Base-by-base conservation (phyloP, 2,888 invertebrate genomes). In the Scaptomyza polygonia region DNA sequence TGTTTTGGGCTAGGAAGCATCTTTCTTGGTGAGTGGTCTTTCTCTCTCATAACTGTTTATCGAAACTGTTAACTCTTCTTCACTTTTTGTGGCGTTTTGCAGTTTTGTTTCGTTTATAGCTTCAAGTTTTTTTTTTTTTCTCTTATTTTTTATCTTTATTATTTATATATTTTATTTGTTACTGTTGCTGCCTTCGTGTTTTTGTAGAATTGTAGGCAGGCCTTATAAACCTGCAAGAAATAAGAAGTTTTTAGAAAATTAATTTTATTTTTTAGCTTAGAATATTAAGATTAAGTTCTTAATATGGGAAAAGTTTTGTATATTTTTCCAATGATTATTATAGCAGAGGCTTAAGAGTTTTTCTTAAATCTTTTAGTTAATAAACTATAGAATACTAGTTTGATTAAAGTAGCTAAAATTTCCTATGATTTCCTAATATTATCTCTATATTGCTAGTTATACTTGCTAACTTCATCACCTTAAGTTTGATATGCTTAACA, bases 1-100 rank as follows among this genome's bases (percentile, higher is more conserved):
- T 95, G 95, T 91, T 95, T 95, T 62, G 95, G 95, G 88, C 95
- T 95, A 93, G 89, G 93, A 91, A 95, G 93, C 95, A 96, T 96
- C 93, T 97, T 97, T 93, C 96, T 94, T 92, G 97, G 97, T 91
- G 96, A 96, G 92, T 96, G 96, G 94, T 97, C 96, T 93, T 97
- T 97, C 93, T 97, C 97, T 93, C 97, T 94, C 95, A 96, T 95
- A 92, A 93, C 95, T 93, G 81, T 76, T 67, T 36, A 30, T 39
- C 30, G 18, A 34, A 54, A 66, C 77, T 72, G 62, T 36, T 48
- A 21, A 34, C 48, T 54, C 14, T 29, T 40, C 11, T 25, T 14
- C 36, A 25, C 25, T 39, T 34, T 34, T 21, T 18, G 32, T 47
- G 5, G 21, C 32, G 18, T n/a, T 48, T 3, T 47, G n/a, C 18